Conservation (phyloP, 1,140 invertebrate genomes). For the Phymastichus coffea region DNA sequence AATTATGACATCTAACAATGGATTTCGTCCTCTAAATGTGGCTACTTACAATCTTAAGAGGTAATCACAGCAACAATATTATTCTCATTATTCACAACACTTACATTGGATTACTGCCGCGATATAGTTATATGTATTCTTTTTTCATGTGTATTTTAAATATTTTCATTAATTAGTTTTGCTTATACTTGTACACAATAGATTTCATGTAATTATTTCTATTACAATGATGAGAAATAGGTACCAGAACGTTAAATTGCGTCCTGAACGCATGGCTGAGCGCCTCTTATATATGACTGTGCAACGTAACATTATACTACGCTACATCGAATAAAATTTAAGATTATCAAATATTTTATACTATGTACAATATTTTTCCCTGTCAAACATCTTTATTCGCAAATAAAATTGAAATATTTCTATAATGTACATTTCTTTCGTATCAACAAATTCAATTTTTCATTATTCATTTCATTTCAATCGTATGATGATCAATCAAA, state of each 20-base stretch:
- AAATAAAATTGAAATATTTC: too few species aligned
- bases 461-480: too few species aligned
- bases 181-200: constrained; percentile 55
- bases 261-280: constrained; percentile 14
- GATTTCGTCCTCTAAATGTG: too few species aligned
- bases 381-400: too few species aligned
- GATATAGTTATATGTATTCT: constrained; percentile 42
- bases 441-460: too few species aligned
- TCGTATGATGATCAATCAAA: too few species aligned
- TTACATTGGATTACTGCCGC: constrained; percentile 57
- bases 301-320: too few species aligned
- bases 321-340: too few species aligned
- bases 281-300: neutral
- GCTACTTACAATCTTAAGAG: constrained; percentile 60
- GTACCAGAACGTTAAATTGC: constrained; percentile 32
- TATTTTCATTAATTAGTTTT: constrained; percentile 52
- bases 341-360: too few species aligned
- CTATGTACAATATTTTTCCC: too few species aligned
- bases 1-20: constrained; percentile 54
- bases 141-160: constrained; percentile 33
- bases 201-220: constrained; percentile 42
- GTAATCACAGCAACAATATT: constrained; percentile 62
- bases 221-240: constrained; percentile 48
- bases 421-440: too few species aligned
- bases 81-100: constrained; percentile 59